Conservation (phyloP, 2,113 vertebrate species). For the Mesembrinibis cayennensis region DNA sequence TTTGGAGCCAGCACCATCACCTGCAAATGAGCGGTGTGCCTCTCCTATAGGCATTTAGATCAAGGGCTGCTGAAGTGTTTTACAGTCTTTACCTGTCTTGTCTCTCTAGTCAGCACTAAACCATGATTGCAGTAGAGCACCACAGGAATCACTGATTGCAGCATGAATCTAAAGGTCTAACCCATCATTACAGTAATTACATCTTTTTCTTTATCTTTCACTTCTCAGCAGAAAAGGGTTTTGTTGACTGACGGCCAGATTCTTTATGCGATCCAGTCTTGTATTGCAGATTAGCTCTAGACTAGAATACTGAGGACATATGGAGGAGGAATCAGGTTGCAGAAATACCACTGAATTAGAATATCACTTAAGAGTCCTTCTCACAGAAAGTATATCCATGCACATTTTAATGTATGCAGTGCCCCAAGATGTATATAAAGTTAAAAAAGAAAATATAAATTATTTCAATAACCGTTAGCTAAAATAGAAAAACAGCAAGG, state of each 20-base stretch:
- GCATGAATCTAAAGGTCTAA: constrained; percentile 48
- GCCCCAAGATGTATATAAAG: background rate
- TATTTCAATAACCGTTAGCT: background rate
- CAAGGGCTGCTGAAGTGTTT: constrained; percentile 15
- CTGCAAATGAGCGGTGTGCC: background rate
- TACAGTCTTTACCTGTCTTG: constrained; percentile 25
- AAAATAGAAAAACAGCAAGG: background rate
- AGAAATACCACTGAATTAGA: background rate
- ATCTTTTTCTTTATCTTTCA: constrained; percentile 39
- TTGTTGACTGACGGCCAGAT: constrained; percentile 31
- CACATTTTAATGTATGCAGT: background rate
- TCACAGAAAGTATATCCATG: background rate
- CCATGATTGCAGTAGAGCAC: constrained; percentile 32
- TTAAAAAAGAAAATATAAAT: background rate
- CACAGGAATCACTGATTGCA: constrained; percentile 65
- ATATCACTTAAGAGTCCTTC: background rate
- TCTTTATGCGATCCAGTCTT: background rate
- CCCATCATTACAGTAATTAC: constrained; percentile 57
- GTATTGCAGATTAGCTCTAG: constrained; percentile 16
- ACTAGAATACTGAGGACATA: background rate
- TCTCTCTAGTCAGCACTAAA: constrained; percentile 43
- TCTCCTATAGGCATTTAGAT: background rate
- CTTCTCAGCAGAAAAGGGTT: constrained; percentile 28
- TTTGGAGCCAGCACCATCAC: background rate
- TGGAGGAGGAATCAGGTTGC: background rate